Evolutionary conservation across 1,140 invertebrate species (phyloP), one percentile per base, ranked within the genome.

Genomic region (Hormaphis cornu): DNA sequence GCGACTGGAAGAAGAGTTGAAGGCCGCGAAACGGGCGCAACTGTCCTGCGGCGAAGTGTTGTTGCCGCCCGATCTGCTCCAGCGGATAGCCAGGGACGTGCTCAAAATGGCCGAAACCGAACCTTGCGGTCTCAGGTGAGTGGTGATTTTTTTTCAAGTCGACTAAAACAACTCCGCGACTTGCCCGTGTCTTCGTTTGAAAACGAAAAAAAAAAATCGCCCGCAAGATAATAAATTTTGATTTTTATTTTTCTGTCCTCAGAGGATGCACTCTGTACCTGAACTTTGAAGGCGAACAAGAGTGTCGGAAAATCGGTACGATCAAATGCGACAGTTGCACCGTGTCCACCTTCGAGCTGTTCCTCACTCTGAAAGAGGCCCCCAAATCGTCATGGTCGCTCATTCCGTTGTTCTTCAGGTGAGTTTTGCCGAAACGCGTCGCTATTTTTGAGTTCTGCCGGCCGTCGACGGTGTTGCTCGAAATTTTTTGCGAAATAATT

Each of bases 321-420:
- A 83, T 93, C 78, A 88, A 89, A 76, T 88, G 89, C 74, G 90
- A 93, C 79, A 86, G 87, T 37, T 84, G 84, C 74, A 89, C 88
- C 10, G 86, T 91, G 37, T 87, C 90, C 24, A 94, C 91, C 24
- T 93, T 93, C 75, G 89, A 93, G 79, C 81, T 92, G 70, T 89
- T 88, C 77, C 80, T 92, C 33, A 91, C 89, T 18, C 81, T 94
- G 30, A 89, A 89, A 78, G 89, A 91, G 76, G 87, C 89, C 74
- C 82, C 84, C 37, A 75, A 74, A 42, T 87, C 85, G 70, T 85
- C 87, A 72, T 94, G 90, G 90, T 87, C 86, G 72, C 79, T 90
- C 73, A 81, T 91, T 78, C 89, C 89, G 75, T 87, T 90, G 77
- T 90, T 91, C 79, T 82, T 90, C 79, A 90, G 90, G 89, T 90